Base-by-base conservation (phyloP, 2,797 vertebrate genomes). In the Tenualosa ilisha region DNA sequence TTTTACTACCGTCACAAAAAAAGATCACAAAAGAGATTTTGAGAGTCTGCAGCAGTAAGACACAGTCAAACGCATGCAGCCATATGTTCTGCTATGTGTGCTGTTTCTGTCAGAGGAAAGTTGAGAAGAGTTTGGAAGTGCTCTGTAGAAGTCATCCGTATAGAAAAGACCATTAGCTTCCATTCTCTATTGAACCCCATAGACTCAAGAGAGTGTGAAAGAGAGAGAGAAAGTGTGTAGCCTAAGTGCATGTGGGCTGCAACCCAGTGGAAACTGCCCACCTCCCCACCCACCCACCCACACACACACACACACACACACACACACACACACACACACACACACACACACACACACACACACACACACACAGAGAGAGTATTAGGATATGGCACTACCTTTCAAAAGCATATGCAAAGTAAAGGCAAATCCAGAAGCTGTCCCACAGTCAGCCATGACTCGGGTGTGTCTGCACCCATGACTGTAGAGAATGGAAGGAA, bases 311-410 rank as follows among this genome's bases (percentile, higher is more conserved):
- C 65, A 72, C 31, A 81, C 85, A 83, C 84, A 37, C 83, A 86
- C 84, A 84, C 72, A 83, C 24, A 17, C 81, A 46, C 72, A 50
- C 75, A 81, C 72, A 75, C 65, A 15, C 83, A 40, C 65, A 84
- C 68, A 43, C 83, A 84, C 65, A 79, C 68, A 81, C 83, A 79
- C 68, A 43, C 83, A 43, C 83, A 84, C 84, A 46, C 26, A 65
- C 31, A 68, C 59, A 43, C 72, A 65, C 59, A 82, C 31, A 59
- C 79, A 82, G 46, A 6, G 0, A 6, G 9, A 56, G 54, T 56
- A 56, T 20, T 90, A 91, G 92, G 92, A 91, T 84, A 89, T 89
- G 91, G 87, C 56, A 83, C 40, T 79, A 17, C 1, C 37, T 40
- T 79, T 43, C 40, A 79, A 22, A 79, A 43, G 68, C 40, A 22